Percentiles rank a stretch among this genome's conserved stretches.
Evolutionary conservation across 2,797 vertebrate species (phyloP).

Genomic region (Orestias chungarensis): DNA sequence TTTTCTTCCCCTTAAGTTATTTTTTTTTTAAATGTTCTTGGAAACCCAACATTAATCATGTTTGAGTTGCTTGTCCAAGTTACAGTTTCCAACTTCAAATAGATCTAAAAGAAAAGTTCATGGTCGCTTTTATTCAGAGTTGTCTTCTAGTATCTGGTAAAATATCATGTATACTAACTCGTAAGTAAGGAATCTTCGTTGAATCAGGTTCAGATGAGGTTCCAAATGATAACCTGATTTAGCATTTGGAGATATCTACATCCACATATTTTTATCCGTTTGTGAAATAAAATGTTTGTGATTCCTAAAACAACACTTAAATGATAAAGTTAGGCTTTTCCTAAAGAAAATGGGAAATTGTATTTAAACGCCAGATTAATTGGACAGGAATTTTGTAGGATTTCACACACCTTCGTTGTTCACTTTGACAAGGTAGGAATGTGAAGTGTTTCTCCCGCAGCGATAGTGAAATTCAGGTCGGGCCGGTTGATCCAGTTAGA

Average conservation of each 20-base stretch:
- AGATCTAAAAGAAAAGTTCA: slow-evolving; percentile 1
- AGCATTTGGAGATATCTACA: not conserved
- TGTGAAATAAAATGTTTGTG: not conserved
- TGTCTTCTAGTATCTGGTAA: not conserved
- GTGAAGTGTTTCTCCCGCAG: slow-evolving; percentile 64
- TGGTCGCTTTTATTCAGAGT: not conserved
- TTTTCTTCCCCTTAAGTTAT: not conserved
- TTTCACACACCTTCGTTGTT: slow-evolving; percentile 7
- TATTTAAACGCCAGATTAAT: not conserved
- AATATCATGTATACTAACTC: not conserved
- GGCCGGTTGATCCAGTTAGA: slow-evolving; percentile 73
- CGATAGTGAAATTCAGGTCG: slow-evolving; percentile 71
- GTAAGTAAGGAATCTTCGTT: not conserved
- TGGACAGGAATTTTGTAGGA: not conserved
- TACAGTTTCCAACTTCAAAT: slow-evolving; percentile 1
- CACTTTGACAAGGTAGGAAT: slow-evolving; percentile 69
- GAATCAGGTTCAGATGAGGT: slow-evolving; percentile 15
- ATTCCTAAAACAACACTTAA: not conserved
- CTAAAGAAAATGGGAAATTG: slow-evolving; percentile 1
- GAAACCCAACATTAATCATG: not conserved
- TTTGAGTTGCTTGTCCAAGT: not conserved
- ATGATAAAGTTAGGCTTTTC: not conserved
- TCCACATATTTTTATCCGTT: not conserved
- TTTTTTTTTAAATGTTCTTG: too few species aligned
- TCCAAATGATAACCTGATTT: slow-evolving; percentile 6